Base-by-base conservation (phyloP, 1,140 invertebrate species). In the Meloidogyne chitwoodi region DNA sequence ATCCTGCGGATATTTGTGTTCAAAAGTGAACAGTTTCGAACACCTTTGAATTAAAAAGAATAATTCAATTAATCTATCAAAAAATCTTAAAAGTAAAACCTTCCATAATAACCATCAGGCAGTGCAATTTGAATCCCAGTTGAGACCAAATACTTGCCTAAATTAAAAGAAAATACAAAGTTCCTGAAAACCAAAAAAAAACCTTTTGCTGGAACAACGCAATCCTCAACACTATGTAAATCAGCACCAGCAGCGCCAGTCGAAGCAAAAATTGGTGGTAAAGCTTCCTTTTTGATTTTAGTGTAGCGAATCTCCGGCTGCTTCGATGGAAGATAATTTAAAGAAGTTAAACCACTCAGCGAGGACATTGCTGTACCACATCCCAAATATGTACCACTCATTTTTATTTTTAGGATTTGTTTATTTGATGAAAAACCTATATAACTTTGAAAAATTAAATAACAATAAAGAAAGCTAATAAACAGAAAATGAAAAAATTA, bases 151-250 rank as follows among this genome's bases (percentile, higher is more conserved):
- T 90, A 90, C 88, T 96, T 97, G 1, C 94, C 81, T 38, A 29
- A 80, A 84, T 24, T 29, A 11, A 24, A 31, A 16, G 6, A 8
- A 77, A 77, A 19, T 29, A 24, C n/a, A 19, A 38, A 66, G 31
- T 4, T 38, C 11, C 24, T 11, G n/a, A 29, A 61, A 72, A 65
- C 16, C 22, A 16, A 31, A 80, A 48, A 31, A 19, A 67, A 68
- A 73, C 84, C 84, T 77, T 90, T 90, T 0, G 93, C 91, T 27
- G 93, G 93, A 19, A 99, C 91, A 0, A 90, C 87, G 78, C 91
- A 91, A 72, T 95, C 92, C 85, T 95, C 94, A 10, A 95, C 95
- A 91, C 93, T 94, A 88, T 91, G 92, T 34, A 98, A 88, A 90
- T 98, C 96, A 81, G 91, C 94, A 29, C 95, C 95, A 77, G 95